phyloP scores from a whole-genome alignment of 1,140 invertebrate genomes.

The Apis mellifera region Amel_HAv3.1 CM009941.2:11462501-11463000 shows the following conservation, averaged over 20 bases:
- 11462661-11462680: background rate
- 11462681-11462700: background rate
- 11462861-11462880: background rate
- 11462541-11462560: background rate
- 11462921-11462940: background rate
- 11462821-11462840: constrained; percentile 6
- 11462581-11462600: background rate
- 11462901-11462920: background rate
- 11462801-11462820: background rate
- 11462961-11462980: background rate
- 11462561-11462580: background rate
- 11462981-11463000: background rate
- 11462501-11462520: background rate
- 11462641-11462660: background rate
- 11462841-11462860: background rate
- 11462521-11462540: background rate
- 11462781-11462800: background rate
- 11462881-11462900: background rate
- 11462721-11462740: constrained; percentile 9
- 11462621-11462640: background rate
- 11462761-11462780: background rate
- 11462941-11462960: background rate
- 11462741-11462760: background rate
- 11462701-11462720: background rate
- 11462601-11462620: background rate